Evolutionary conservation across 2,113 vertebrate species (phyloP).

Genomic region (Aplodontia rufa): DNA sequence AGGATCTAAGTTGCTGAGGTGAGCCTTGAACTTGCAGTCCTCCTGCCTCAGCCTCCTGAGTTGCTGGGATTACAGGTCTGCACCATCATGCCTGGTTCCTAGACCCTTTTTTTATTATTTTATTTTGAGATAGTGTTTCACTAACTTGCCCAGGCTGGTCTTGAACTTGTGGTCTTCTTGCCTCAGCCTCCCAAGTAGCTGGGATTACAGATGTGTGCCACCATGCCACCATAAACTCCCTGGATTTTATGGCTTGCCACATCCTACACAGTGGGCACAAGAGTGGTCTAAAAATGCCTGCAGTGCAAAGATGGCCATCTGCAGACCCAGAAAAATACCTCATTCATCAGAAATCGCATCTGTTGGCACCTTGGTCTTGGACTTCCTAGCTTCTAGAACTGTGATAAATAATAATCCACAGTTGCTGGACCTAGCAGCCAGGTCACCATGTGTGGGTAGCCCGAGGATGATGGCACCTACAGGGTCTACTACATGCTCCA

Average conservation of each 20-base stretch:
- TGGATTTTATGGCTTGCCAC: not conserved
- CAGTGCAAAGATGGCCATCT: not conserved
- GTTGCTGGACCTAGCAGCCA: not conserved
- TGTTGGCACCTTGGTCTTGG: not conserved
- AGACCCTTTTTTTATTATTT: too few species aligned
- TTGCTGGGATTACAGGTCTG: not conserved
- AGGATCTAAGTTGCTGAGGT: not conserved
- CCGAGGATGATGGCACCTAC: not conserved
- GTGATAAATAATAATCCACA: not conserved
- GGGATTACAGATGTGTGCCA: not conserved
- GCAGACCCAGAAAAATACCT: not conserved
- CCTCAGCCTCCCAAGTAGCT: not conserved
- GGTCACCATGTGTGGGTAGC: too few species aligned
- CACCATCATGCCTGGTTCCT: not conserved
- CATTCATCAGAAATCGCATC: not conserved
- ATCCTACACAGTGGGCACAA: not conserved
- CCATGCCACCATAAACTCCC: not conserved
- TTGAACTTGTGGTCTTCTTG: not conserved
- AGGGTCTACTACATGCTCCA: not conserved
- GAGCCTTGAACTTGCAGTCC: not conserved
- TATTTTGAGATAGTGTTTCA: not conserved
- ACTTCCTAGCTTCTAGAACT: not conserved
- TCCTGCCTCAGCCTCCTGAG: not conserved
- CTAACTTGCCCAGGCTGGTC: not conserved
- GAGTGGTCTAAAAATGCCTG: not conserved